Evolutionary conservation across 2,113 vertebrate species (phyloP).

Genomic region (Pangasianodon gigas): DNA sequence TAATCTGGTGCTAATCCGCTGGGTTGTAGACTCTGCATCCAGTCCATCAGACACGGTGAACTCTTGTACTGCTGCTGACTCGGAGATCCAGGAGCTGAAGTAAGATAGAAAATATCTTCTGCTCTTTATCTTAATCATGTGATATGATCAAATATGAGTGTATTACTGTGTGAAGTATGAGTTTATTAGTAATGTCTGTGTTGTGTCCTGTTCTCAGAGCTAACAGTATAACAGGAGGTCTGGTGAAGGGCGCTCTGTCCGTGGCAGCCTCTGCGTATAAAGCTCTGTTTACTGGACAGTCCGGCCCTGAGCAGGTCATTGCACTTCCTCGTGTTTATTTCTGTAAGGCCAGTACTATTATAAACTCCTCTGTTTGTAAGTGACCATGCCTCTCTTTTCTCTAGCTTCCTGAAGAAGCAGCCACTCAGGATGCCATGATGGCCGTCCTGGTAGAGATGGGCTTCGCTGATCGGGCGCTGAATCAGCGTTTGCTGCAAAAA

Average conservation of each 20-base stretch:
- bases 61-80: constrained; percentile 44
- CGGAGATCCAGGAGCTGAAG: constrained; percentile 59
- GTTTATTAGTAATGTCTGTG: background rate
- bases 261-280: constrained; percentile 95
- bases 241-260: constrained; percentile 91
- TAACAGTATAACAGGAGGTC: constrained; percentile 83
- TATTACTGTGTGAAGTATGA: background rate
- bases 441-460: constrained; percentile 93
- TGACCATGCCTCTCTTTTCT: background rate
- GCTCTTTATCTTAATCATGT: background rate
- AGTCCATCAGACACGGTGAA: constrained; percentile 36
- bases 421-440: constrained; percentile 85
- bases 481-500: constrained; percentile 84
- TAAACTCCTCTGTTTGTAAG: background rate
- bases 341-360: background rate
- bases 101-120: constrained; percentile 3
- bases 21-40: constrained; percentile 22
- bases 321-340: background rate
- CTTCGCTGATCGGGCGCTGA: constrained; percentile 88
- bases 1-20: background rate
- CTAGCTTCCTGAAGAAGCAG: constrained; percentile 74
- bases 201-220: constrained; percentile 27
- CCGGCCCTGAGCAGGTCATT: constrained; percentile 78
- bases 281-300: constrained; percentile 90
- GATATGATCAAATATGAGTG: background rate